A percentile compares a stretch with the other conserved stretches of the same genome.
phyloP scores from a whole-genome alignment of 1,140 invertebrate genomes.

The Ceratina australensis region DNA sequence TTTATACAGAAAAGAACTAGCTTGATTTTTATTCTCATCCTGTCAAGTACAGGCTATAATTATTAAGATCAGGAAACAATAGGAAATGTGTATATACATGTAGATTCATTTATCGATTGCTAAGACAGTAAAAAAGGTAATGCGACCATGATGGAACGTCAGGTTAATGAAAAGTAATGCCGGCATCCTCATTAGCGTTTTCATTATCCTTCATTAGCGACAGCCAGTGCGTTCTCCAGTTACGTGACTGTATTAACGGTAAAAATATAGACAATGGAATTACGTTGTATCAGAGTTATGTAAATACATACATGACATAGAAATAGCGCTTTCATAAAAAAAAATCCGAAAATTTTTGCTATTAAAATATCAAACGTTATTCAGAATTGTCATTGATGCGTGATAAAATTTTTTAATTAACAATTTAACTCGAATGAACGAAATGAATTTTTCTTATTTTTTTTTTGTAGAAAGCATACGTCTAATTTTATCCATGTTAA shows the following conservation, averaged over 20 bases:
- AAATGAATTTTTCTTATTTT: too few relatives aligned
- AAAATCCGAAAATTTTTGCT: neutral
- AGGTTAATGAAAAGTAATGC: conserved; percentile 31
- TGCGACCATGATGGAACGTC: neutral
- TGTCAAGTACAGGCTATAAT: neutral
- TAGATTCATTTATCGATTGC: neutral
- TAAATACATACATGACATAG: neutral
- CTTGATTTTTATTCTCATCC: too few relatives aligned
- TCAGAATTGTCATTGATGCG: too few relatives aligned
- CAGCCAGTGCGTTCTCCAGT: neutral
- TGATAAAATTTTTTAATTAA: neutral
- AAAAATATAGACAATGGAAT: conserved; percentile 25
- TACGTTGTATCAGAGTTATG: neutral
- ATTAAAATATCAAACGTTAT: too few relatives aligned
- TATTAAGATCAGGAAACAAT: neutral
- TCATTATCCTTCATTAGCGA: conserved; percentile 35
- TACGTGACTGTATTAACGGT: conserved; percentile 33
- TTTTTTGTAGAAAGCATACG: too few relatives aligned
- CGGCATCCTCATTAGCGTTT: conserved; percentile 28
- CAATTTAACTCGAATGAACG: neutral
- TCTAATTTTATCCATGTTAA: too few relatives aligned
- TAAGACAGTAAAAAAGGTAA: neutral
- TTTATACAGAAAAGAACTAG: neutral
- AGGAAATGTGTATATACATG: neutral
- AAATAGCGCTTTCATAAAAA: neutral